Evolutionary conservation across 2,797 vertebrate species (phyloP).

Genomic region (Hylomyscus alleni): DNA sequence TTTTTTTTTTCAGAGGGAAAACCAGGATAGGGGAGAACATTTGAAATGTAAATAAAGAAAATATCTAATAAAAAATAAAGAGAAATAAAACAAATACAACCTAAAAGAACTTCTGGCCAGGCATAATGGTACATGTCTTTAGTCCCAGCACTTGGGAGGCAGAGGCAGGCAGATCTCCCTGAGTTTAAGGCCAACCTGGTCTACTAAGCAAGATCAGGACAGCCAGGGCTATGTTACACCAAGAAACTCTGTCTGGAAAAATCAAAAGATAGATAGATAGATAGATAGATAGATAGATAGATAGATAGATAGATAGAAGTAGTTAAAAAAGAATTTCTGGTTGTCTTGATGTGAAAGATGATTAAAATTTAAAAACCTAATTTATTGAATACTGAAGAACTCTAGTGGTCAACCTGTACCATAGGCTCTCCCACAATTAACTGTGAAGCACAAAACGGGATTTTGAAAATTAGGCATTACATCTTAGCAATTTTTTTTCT

Average conservation of each 20-base stretch:
- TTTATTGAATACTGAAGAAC: constrained; percentile 11
- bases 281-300: no score
- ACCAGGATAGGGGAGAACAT: no score
- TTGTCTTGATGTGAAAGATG: constrained; percentile 25
- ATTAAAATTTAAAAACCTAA: neutral
- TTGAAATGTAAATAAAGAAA: no score
- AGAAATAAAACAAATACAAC: constrained; percentile 18
- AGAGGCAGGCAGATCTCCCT: neutral
- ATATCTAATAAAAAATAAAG: neutral
- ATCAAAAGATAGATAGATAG: no score
- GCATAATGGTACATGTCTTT: neutral
- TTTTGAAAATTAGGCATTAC: neutral
- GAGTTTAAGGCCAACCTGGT: neutral
- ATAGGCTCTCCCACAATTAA: neutral
- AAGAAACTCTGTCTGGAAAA: neutral
- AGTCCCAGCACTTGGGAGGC: neutral
- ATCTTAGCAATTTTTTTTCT: constrained; percentile 14
- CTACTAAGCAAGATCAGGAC: neutral
- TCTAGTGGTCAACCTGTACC: neutral
- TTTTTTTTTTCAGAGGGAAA: no score
- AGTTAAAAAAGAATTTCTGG: neutral
- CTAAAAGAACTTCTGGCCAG: constrained; percentile 5
- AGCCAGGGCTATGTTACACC: neutral
- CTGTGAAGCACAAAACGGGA: neutral
- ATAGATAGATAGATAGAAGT: no score